Percentiles rank a stretch among this genome's conserved stretches.
Conservation (phyloP, 2,888 invertebrate genomes). For the Cryptus armator region DNA sequence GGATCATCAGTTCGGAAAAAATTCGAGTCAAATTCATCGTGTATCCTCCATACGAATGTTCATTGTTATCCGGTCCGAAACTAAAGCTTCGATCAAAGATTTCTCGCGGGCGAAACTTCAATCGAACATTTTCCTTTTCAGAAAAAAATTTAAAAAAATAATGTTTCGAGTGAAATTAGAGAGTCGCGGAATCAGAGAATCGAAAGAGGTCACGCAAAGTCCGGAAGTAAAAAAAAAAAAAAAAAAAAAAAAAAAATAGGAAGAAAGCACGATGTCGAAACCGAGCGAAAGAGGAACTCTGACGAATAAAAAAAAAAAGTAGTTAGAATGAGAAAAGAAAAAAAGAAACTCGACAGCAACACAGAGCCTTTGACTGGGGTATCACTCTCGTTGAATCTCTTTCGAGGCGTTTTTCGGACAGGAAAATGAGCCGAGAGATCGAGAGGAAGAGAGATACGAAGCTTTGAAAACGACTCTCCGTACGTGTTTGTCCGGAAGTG, state of each 20-base stretch:
- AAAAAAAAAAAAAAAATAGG: too few species aligned
- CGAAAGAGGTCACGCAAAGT: not conserved
- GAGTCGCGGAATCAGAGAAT: not conserved
- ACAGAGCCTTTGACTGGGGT: not conserved
- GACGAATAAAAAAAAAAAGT: not conserved
- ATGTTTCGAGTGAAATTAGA: not conserved
- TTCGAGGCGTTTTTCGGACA: slow-evolving; percentile 7
- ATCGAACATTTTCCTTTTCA: not conserved
- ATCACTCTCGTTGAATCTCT: not conserved
- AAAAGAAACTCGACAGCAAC: slow-evolving; percentile 18
- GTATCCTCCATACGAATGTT: too few species aligned
- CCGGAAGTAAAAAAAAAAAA: too few species aligned
- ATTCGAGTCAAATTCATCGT: too few species aligned
- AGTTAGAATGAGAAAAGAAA: not conserved
- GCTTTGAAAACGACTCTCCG: slow-evolving; percentile 34
- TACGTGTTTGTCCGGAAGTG: slow-evolving; percentile 37
- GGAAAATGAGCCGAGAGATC: not conserved
- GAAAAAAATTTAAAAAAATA: not conserved
- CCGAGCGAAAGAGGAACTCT: not conserved
- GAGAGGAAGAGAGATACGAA: not conserved
- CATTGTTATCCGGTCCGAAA: too few species aligned
- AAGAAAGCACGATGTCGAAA: slow-evolving; percentile 2
- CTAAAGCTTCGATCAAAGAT: too few species aligned
- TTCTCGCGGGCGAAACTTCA: not conserved
- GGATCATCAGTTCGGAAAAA: too few species aligned